Conservation (phyloP, 1,140 invertebrate species). For the Odontomachus brunneus region DNA sequence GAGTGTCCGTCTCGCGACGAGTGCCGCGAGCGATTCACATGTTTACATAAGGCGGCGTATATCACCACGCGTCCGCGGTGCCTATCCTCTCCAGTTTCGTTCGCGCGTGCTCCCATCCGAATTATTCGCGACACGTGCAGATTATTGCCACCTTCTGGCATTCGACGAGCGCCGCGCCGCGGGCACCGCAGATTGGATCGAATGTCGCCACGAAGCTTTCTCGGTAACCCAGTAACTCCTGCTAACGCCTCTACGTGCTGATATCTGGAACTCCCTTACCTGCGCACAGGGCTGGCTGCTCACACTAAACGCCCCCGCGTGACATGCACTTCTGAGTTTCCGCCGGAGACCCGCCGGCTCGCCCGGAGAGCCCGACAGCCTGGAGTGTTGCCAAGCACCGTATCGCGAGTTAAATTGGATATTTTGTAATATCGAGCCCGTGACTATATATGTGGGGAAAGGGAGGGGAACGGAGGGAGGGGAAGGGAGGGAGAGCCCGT, state of each 20-base stretch:
- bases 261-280: slow-evolving; percentile 67
- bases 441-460: neutral
- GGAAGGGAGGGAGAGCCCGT: too few species aligned
- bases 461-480: too few species aligned
- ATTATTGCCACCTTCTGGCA: slow-evolving; percentile 72
- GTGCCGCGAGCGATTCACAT: slow-evolving; percentile 40
- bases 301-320: slow-evolving; percentile 43
- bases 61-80: slow-evolving; percentile 32
- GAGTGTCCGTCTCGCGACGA: slow-evolving; percentile 34
- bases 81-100: slow-evolving; percentile 69
- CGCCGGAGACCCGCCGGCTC: neutral
- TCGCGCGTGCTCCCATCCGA: slow-evolving; percentile 73
- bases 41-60: slow-evolving; percentile 27
- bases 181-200: slow-evolving; percentile 73
- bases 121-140: slow-evolving; percentile 76
- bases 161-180: slow-evolving; percentile 18
- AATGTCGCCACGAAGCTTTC: slow-evolving; percentile 74
- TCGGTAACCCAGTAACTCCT: slow-evolving; percentile 61
- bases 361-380: too few species aligned
- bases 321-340: slow-evolving; percentile 3
- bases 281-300: slow-evolving; percentile 47
- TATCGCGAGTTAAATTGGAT: neutral
- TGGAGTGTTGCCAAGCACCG: too few species aligned
- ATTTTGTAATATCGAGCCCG: neutral
- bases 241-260: slow-evolving; percentile 52